Conservation (phyloP, 2,113 vertebrate species). For the Pionites leucogaster region DNA sequence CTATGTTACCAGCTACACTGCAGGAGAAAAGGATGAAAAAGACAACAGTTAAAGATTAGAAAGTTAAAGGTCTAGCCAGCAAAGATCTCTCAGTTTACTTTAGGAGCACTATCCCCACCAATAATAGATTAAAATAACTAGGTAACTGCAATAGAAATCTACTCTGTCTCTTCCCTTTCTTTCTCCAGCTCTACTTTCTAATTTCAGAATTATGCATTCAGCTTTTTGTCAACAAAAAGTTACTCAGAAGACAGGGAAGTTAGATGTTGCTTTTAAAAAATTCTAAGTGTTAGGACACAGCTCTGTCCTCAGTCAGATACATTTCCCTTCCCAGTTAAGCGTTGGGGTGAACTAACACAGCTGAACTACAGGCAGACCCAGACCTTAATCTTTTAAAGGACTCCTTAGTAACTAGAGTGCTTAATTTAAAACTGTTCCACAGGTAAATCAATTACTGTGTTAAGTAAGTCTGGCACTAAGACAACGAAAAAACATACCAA, state of each 20-base stretch:
- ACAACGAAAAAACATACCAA: background rate
- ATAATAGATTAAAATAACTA: background rate
- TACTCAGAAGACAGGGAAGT: background rate
- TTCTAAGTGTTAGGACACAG: background rate
- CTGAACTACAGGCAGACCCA: background rate
- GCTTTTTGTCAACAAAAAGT: background rate
- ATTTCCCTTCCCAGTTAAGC: background rate
- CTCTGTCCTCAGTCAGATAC: background rate
- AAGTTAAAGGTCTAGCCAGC: background rate
- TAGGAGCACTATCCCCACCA: background rate
- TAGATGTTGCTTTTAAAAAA: background rate
- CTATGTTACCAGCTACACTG: background rate
- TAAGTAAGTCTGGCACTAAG: slow-evolving; percentile 33
- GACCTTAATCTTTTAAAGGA: background rate
- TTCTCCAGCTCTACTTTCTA: background rate
- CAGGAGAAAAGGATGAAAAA: background rate
- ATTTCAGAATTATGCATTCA: background rate
- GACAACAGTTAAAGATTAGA: background rate
- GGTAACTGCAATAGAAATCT: background rate
- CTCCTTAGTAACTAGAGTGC: slow-evolving; percentile 30
- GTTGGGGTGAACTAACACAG: background rate
- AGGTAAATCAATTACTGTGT: slow-evolving; percentile 55
- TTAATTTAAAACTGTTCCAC: slow-evolving; percentile 53
- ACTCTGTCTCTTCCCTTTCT: background rate
- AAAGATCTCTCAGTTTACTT: background rate